Evolutionary conservation across 2,888 invertebrate genomes (phyloP), one percentile per base, ranked within the genome.

Genomic region (Mythimna albipuncta): DNA sequence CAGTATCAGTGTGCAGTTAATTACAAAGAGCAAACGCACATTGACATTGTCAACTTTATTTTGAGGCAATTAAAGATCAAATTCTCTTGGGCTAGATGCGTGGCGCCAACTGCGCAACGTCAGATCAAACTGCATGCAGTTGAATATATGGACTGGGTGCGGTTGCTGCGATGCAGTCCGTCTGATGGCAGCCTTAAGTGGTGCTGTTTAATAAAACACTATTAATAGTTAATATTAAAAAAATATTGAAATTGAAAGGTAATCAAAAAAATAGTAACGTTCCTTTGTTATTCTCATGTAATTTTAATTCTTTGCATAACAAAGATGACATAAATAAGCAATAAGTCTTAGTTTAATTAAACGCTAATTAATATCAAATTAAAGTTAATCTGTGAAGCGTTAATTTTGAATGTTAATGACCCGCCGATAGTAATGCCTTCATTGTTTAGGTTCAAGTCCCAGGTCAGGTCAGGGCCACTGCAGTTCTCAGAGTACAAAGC

Each of bases 371-470:
- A 69, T 64, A 75, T 59, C 38, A 63, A 75, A 79, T 83, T 77
- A 77, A 68, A 69, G n/a, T 44, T 69, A 70, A 85, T 73, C 64
- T 62, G 66, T 58, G 66, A 52, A 73, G 73, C 62, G 74, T 80
- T 77, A 64, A 72, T 66, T 82, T 77, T 61, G 65, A 77, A 76
- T 84, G 82, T 83, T 82, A 85, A 84, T 84, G 85, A 85, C 81
- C 77, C 41, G 76, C 11, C 69, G 52, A 74, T 69, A 67, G 73
- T 62, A 64, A 66, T 68, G 70, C 58, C 72, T 82, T 78, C 65
- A 84, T 83, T 83, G 84, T 85, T 81, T 79, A 74, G 83, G 81
- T 85, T 83, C 76, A 77, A 75, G 63, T 79, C 73, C 58, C 85
- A 72, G 75, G 75, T 74, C 77, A 74, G 85, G 85, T 84, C 85